Conservation (phyloP, 2,113 vertebrate genomes). For the Cyphomyrus plagiostoma region DNA sequence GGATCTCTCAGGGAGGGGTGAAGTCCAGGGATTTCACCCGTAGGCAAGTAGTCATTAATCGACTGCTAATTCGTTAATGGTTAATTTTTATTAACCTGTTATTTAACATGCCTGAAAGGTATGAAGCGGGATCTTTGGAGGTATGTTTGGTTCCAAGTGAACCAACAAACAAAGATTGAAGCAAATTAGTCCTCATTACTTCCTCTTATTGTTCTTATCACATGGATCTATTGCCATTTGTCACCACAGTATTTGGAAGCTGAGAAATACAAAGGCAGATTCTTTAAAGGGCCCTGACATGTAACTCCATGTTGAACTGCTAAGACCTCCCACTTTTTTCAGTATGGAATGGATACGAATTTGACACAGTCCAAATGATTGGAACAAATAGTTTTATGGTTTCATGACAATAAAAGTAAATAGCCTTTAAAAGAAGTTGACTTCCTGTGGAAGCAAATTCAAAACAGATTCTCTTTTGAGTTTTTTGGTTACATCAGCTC, state of each 20-base stretch:
- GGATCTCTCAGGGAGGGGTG: neutral
- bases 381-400: neutral
- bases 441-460: neutral
- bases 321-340: neutral
- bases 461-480: neutral
- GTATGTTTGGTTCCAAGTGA: neutral
- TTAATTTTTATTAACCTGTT: neutral
- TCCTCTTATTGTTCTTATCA: neutral
- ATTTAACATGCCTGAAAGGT: neutral
- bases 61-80: neutral
- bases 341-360: neutral
- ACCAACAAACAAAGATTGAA: neutral
- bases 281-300: neutral
- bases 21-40: neutral
- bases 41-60: neutral
- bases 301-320: neutral
- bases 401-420: constrained; percentile 7
- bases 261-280: neutral
- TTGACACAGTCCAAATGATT: neutral
- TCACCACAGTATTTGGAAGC: neutral
- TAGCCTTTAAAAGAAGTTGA: neutral
- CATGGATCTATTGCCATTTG: neutral
- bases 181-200: neutral
- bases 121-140: neutral
- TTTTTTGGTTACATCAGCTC: neutral